Percentiles rank a stretch among this genome's conserved stretches.
phyloP scores from a whole-genome alignment of 2,113 vertebrate species.

The Malaclemys terrapin region DNA sequence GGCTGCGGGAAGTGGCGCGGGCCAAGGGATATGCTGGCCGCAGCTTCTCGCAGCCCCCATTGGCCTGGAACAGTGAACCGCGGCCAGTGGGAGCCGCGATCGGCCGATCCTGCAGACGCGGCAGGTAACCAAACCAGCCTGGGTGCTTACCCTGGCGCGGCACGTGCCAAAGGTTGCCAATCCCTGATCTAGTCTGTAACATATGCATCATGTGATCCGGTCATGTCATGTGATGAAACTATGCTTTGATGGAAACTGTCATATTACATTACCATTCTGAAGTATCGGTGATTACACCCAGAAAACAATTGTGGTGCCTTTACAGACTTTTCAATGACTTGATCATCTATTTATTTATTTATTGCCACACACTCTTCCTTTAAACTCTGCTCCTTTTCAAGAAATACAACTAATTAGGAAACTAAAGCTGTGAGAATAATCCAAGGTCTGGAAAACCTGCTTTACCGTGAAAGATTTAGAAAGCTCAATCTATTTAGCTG shows the following conservation, averaged over 20 bases:
- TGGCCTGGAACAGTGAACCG: too few relatives aligned
- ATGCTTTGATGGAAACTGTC: fast-evolving
- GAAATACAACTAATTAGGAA: not conserved
- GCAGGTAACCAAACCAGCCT: too few relatives aligned
- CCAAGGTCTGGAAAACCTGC: not conserved
- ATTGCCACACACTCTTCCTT: not conserved
- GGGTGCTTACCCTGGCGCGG: too few relatives aligned
- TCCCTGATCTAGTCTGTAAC: fast-evolving
- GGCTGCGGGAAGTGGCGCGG: too few relatives aligned
- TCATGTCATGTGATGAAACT: not conserved
- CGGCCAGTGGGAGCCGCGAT: too few relatives aligned
- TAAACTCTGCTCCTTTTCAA: not conserved
- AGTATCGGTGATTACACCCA: not conserved
- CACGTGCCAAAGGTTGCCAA: too few relatives aligned
- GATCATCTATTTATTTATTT: not conserved
- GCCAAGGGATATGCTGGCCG: too few relatives aligned
- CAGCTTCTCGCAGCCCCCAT: too few relatives aligned
- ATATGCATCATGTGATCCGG: fast-evolving
- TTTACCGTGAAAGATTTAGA: not conserved
- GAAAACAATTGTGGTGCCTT: not conserved
- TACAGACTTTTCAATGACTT: not conserved
- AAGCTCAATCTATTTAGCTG: constrained; percentile 7
- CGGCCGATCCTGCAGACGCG: too few relatives aligned
- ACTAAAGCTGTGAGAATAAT: not conserved
- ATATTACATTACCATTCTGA: not conserved